Base-by-base conservation (phyloP, 2,888 invertebrate genomes). In the Corbicula japonica region DNA sequence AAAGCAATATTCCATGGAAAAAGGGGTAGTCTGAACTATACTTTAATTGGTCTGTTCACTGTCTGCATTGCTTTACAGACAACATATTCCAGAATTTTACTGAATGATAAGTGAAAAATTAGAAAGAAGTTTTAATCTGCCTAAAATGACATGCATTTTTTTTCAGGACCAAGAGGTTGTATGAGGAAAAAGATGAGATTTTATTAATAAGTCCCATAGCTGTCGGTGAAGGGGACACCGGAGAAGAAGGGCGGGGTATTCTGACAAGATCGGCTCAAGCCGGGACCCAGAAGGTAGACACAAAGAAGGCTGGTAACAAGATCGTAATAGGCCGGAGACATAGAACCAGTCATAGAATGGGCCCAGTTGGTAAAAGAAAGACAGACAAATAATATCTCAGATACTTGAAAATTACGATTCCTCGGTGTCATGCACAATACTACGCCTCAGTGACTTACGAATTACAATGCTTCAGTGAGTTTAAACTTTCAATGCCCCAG, bases 121-220 rank as follows among this genome's bases (percentile, higher is more conserved):
- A 41, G 10, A 12, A 12, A 12, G 41, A 41, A 12, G 41, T 15
- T 15, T 41, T 41, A 12, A 38, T 38, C 8, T 15, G 41, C 15
- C 15, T 38, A 8, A 38, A 38, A 8, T 38, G 15, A 12, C 15
- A 50, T 50, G n/a, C 46, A 10, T 35, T 15, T 26, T 35, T 23
- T 66, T 63, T 46, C 70, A 82, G 82, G 38, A 75, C 50, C n/a
- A 79, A 71, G 66, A 73, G 73, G 56, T 61, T 83, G 41, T 83
- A 83, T 58, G 66, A 63, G 21, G 78, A 82, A 38, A 46, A 46
- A 28, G 82, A 79, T 4, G 68, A 73, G 35, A 50, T 79, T 5
- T 23, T 79, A 38, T 56, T 76, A 35, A 76, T 79, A 15, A 76
- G 76, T 41, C 79, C 79, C 2, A 26, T 8, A 26, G 8, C 18